These are phyloP conservation scores for Agapornis canus DNA, from an alignment of 2,797 vertebrate species.

Conservation along the genomic window DNA sequence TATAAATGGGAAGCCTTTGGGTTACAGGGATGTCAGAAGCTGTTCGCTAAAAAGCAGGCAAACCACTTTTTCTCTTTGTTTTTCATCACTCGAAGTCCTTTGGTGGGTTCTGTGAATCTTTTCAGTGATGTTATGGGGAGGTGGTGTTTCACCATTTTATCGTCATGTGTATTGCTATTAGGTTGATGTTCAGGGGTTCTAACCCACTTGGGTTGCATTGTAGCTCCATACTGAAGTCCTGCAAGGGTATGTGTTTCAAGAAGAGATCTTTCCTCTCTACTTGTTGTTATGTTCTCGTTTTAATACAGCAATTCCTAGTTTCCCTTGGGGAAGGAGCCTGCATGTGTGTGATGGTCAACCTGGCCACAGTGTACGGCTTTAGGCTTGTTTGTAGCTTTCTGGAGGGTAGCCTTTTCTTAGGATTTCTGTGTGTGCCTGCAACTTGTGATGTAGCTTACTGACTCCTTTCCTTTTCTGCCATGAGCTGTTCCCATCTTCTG, in stretches of 20 bases:
- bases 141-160: background rate
- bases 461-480: background rate
- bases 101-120: background rate
- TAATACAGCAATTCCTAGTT: background rate
- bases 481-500: background rate
- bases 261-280: background rate
- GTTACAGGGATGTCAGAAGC: background rate
- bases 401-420: background rate
- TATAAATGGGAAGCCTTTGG: background rate
- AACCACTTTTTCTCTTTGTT: background rate
- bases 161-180: background rate
- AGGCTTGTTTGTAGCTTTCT: rapidly evolving
- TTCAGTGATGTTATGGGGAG: background rate
- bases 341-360: background rate
- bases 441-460: background rate
- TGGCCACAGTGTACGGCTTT: background rate
- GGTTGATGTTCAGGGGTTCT: background rate
- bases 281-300: background rate
- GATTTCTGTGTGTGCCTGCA: background rate
- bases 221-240: background rate
- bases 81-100: background rate
- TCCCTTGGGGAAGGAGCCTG: background rate
- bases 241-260: background rate
- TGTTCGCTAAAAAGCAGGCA: background rate
- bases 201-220: background rate